Base-by-base conservation (phyloP, 2,797 vertebrate species). In the Poecilia gillii region DNA sequence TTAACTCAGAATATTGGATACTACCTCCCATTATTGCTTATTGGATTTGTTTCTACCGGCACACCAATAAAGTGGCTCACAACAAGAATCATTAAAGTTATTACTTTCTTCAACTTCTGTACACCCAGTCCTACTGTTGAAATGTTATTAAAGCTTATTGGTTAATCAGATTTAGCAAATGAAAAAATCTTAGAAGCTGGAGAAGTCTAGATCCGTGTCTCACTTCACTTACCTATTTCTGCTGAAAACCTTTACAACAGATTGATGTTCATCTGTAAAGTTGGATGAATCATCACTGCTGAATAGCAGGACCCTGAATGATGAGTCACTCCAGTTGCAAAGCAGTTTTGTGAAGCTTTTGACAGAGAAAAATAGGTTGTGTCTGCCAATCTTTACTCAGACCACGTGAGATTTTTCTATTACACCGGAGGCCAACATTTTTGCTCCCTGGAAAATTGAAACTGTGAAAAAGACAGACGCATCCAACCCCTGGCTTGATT, bases 201-300 rank as follows among this genome's bases (percentile, higher is more conserved):
- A 64, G 31, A 64, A 64, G 33, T 36, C 9, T 20, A 45, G 9
- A 45, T n/a, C 64, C 23, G 25, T 11, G 23, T 71, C 12, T 71
- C 12, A 16, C 41, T 39, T 71, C 23, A 45, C 28, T 45, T 71
- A 14, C 39, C 39, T 28, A 28, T 28, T 45, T 71, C n/a, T 14
- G 43, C 41, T 45, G 68, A 71, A 43, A 45, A n/a, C 41, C 4
- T n/a, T 45, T 45, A 14, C 68, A 71, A 45, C 68, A 71, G 25
- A 71, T 45, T 71, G 41, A 71, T 14, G 25, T 28, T 45, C n/a
- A 71, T 46, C 68, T 43, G 23, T 70, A 70, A 43, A n/a, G 25
- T 43, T 70, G 66, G 66, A 14, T 70, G 66, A 70, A 70, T 43
- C 66, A 70, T 70, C 66, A n/a, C 23, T 45, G 23, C 68, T 71